Evolutionary conservation across 2,113 vertebrate species (phyloP), one percentile per base, ranked within the genome.

Genomic region (Murina feae): DNA sequence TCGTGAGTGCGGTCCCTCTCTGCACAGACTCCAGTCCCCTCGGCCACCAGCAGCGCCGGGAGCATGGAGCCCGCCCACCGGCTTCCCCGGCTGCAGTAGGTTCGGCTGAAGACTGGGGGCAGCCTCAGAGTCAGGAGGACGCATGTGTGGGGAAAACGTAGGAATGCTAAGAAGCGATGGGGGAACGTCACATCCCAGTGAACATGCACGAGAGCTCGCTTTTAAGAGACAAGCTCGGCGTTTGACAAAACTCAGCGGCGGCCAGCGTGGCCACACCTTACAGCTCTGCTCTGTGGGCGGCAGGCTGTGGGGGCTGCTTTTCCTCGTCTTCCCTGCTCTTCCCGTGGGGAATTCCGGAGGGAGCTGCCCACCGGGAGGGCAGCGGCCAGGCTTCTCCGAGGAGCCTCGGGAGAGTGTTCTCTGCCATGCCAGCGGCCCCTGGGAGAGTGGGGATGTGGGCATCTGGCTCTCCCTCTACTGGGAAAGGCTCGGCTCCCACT

Each of bases 231-330:
- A 20, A 25, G 51, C 35, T 1, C 0, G 1, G n/a, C 16, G 6
- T 2, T 44, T 28, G n/a, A n/a, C n/a, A n/a, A n/a, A n/a, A 9
- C 0, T 1, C 2, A 23, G 63, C 2, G 0, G 5, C 0, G 17
- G 9, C 10, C 78, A 13, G 35, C 0, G 0, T 14, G 32, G 75
- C 42, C 60, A 6, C 23, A 11, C 47, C 25, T 37, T 0, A 2
- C 4, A 2, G 47, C 42, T 4, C 66, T 8, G 37, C 10, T 11
- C n/a, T 20, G 18, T 0, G 28, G 11, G 0, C 6, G 3, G 35
- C 32, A 13, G 0, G 2, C 51, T 0, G 7, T 7, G 32, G 53
- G 21, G 20, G 17, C 20, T 3, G 1, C 2, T 6, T 2, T 5
- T 35, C n/a, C 60, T 37, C 9, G 18, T 13, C 42, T 16, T 17